These are phyloP conservation scores for Spermophilus dauricus DNA, from an alignment of 2,113 vertebrate species.

Conservation along the genomic window DNA sequence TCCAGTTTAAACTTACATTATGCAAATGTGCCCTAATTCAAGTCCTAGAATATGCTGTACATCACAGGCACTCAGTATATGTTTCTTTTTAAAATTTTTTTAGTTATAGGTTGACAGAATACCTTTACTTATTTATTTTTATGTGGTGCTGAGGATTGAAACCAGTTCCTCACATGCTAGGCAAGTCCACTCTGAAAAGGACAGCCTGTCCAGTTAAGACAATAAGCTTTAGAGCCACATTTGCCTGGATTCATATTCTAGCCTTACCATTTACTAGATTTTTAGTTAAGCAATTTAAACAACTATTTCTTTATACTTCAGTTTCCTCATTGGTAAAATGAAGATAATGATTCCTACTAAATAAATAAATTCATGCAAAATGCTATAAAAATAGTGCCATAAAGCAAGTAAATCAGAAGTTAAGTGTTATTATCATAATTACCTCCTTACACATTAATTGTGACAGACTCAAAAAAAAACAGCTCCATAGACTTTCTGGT, in stretches of 20 bases:
- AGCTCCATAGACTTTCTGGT: background rate
- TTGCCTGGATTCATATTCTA: background rate
- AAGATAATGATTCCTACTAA: slow-evolving; percentile 35
- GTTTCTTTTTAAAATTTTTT: background rate
- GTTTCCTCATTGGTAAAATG: slow-evolving; percentile 42
- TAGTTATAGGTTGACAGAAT: too few relatives aligned
- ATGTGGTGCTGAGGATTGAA: too few relatives aligned
- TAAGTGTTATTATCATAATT: background rate
- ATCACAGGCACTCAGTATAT: background rate
- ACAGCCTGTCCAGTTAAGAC: background rate
- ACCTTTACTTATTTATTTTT: too few relatives aligned
- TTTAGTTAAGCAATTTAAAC: background rate
- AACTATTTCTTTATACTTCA: background rate
- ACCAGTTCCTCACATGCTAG: too few relatives aligned
- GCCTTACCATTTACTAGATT: background rate
- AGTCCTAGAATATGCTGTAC: background rate
- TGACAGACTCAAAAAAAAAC: background rate
- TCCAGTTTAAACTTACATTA: background rate
- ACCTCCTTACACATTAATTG: slow-evolving; percentile 1
- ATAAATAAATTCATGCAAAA: slow-evolving; percentile 5
- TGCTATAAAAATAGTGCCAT: background rate
- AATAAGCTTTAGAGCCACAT: background rate
- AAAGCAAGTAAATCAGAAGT: slow-evolving; percentile 7
- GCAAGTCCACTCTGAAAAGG: background rate
- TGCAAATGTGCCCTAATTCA: background rate